phyloP scores from a whole-genome alignment of 1,140 invertebrate species.

The Lepidotrigona ventralis region DNA sequence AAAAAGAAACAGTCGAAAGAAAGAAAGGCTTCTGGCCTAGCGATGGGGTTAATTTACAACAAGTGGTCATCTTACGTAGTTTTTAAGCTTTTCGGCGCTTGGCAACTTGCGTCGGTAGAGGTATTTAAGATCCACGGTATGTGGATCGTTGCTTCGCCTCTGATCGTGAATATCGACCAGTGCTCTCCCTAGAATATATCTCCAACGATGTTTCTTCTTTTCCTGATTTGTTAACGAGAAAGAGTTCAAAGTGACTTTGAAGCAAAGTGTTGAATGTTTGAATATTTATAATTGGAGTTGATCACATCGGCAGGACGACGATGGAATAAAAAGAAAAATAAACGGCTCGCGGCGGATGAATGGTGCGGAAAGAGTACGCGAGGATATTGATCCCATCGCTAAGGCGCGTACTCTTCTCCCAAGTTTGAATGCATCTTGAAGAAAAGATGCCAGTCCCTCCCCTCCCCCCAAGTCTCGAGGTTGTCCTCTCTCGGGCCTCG shows the following conservation, averaged over 20 bases:
- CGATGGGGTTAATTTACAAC: conserved; percentile 17
- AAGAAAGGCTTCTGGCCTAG: neutral
- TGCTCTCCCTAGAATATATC: too few species aligned
- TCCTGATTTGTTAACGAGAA: too few species aligned
- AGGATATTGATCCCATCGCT: conserved; percentile 33
- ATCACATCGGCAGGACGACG: neutral
- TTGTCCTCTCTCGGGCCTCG: conserved; percentile 41
- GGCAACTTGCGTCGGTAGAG: neutral
- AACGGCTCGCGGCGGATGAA: neutral
- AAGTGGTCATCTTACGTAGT: neutral
- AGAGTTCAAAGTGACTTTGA: too few species aligned
- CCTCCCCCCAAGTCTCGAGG: conserved; percentile 26
- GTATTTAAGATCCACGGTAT: neutral
- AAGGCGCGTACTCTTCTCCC: conserved; percentile 43
- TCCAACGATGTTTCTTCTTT: too few species aligned
- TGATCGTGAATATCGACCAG: too few species aligned
- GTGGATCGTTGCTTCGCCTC: neutral
- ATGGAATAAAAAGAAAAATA: conserved; percentile 16
- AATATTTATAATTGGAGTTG: neutral
- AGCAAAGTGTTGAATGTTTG: too few species aligned
- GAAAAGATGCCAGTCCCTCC: conserved; percentile 67
- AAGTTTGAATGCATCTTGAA: conserved; percentile 69
- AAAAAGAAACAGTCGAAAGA: neutral
- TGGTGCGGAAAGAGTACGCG: conserved; percentile 21
- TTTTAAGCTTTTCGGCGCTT: neutral